phyloP scores from a whole-genome alignment of 2,888 invertebrate species.

The Metallyticus violacea region DNA sequence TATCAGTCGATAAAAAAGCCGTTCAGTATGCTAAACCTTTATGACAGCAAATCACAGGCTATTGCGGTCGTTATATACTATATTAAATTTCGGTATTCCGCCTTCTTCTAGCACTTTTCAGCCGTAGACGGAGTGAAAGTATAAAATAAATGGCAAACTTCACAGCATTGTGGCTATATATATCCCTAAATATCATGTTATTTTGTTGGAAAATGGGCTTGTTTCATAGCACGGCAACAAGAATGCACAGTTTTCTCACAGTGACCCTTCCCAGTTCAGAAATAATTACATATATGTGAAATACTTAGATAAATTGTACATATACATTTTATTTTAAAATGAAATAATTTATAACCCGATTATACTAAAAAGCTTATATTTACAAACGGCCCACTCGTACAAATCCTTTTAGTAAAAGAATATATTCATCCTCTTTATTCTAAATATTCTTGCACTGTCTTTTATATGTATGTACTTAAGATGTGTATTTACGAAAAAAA shows the following conservation, averaged over 20 bases:
- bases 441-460: too few relatives aligned
- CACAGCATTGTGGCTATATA: not conserved
- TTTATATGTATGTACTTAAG: too few relatives aligned
- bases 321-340: too few relatives aligned
- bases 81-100: not conserved
- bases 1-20: not conserved
- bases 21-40: not conserved
- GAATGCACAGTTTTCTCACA: not conserved
- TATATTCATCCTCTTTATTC: too few relatives aligned
- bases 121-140: not conserved
- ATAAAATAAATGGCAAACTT: not conserved
- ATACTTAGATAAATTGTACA: too few relatives aligned
- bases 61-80: not conserved
- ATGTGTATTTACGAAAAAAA: too few relatives aligned
- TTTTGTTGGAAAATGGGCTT: not conserved
- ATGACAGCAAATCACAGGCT: not conserved
- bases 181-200: not conserved
- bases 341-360: too few relatives aligned
- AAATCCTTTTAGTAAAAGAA: too few relatives aligned
- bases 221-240: not conserved
- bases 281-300: too few relatives aligned
- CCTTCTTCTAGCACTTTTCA: not conserved
- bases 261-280: too few relatives aligned
- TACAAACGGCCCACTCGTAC: too few relatives aligned
- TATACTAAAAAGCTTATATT: too few relatives aligned